Conservation (phyloP, 2,113 vertebrate genomes). For the Microtus richardsoni region DNA sequence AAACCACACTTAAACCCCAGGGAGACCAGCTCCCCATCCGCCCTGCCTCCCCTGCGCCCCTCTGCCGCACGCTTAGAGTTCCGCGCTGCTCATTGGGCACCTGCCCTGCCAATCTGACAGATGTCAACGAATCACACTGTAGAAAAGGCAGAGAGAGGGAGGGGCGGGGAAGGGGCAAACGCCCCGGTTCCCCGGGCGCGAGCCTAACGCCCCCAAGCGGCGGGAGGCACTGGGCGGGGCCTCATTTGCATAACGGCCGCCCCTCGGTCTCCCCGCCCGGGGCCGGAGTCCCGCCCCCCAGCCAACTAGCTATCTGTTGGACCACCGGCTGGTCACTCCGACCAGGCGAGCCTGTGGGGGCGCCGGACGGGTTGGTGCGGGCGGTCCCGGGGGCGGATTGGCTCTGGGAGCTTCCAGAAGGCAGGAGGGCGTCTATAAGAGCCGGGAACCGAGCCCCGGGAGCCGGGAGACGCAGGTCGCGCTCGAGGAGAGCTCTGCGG, state of each 20-base stretch:
- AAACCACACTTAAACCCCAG: not conserved
- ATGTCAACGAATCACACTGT: conserved; percentile 39
- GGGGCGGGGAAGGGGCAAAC: not conserved
- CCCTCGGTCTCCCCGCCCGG: not conserved
- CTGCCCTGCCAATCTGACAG: conserved; percentile 36
- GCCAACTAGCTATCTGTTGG: conserved; percentile 76
- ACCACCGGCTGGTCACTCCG: conserved; percentile 62
- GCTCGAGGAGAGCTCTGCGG: rapidly evolving
- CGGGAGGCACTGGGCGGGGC: rapidly evolving
- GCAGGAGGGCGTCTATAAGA: conserved; percentile 79
- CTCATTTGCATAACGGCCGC: conserved; percentile 46
- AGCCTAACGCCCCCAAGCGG: conserved; percentile 45
- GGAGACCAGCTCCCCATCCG: rapidly evolving
- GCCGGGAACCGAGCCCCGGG: rapidly evolving
- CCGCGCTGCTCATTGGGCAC: conserved; percentile 3
- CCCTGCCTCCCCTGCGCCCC: not conserved
- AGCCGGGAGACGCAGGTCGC: rapidly evolving
- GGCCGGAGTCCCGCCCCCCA: not conserved
- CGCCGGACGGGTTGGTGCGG: not conserved
- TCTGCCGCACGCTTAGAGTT: not conserved
- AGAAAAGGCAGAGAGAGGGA: not conserved
- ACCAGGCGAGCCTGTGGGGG: conserved; percentile 55
- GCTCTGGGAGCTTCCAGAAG: conserved; percentile 79
- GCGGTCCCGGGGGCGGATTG: conserved; percentile 59
- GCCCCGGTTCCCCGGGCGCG: not conserved